These are phyloP conservation scores for Microplitis manilae DNA, from an alignment of 2,888 invertebrate species.

Conservation along the genomic window DNA sequence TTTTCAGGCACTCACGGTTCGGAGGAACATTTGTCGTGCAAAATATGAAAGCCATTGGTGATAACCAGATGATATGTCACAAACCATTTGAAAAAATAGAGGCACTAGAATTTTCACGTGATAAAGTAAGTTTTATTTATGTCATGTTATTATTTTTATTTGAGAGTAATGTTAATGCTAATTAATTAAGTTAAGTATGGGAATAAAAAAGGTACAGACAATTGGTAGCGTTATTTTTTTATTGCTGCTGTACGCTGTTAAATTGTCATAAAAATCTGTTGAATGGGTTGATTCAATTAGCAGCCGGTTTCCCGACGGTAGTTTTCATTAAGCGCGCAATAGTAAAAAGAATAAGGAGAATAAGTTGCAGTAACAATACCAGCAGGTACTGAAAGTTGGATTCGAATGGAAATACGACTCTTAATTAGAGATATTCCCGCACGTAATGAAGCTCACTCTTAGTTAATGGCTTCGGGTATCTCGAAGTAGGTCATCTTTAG, in stretches of 20 bases:
- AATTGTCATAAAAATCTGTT: slow-evolving; percentile 21
- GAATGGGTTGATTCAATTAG: slow-evolving; percentile 56
- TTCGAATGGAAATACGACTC: slow-evolving; percentile 59
- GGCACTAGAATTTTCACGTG: slow-evolving; percentile 83
- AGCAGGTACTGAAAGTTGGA: slow-evolving; percentile 43
- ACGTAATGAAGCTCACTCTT: slow-evolving; percentile 61
- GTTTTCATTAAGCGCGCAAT: slow-evolving; percentile 54
- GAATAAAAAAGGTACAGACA: not conserved
- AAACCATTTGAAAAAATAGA: slow-evolving; percentile 86
- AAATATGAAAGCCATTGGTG: slow-evolving; percentile 92
- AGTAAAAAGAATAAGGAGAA: slow-evolving; percentile 34
- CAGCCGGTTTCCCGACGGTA: slow-evolving; percentile 48
- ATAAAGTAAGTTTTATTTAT: slow-evolving; percentile 74
- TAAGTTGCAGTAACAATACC: not conserved
- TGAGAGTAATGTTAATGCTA: not conserved
- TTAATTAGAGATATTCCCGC: slow-evolving; percentile 64
- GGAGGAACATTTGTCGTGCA: slow-evolving; percentile 94
- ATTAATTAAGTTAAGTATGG: not conserved
- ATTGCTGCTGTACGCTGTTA: not conserved
- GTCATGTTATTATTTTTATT: not conserved
- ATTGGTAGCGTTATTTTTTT: not conserved
- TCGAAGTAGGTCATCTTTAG: slow-evolving; percentile 59
- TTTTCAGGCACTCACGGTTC: slow-evolving; percentile 88
- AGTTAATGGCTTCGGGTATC: slow-evolving; percentile 56
- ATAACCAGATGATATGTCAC: slow-evolving; percentile 90